Evolutionary conservation across 2,888 invertebrate genomes (phyloP).

Genomic region (Trilocha varians): DNA sequence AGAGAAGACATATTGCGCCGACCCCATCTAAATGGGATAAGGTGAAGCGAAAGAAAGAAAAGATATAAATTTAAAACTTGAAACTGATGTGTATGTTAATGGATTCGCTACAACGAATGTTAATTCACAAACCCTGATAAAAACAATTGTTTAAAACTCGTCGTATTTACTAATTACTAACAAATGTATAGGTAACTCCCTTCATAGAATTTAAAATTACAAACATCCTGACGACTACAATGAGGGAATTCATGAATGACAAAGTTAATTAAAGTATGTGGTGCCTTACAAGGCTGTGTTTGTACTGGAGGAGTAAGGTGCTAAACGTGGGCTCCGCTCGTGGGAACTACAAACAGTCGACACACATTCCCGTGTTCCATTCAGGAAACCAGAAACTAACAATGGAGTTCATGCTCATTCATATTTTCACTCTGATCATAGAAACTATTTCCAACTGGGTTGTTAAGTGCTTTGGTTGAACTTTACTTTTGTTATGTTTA

Average conservation of each 20-base stretch:
- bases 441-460: too few relatives aligned
- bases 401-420: conserved; percentile 19
- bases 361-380: conserved; percentile 21
- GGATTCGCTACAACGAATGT: too few relatives aligned
- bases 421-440: conserved; percentile 7
- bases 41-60: too few relatives aligned
- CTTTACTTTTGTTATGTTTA: too few relatives aligned
- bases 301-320: conserved; percentile 28
- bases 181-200: not conserved
- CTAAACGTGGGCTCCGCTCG: conserved; percentile 48
- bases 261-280: conserved; percentile 9
- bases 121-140: too few relatives aligned
- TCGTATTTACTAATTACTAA: not conserved
- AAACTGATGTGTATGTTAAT: too few relatives aligned
- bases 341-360: conserved; percentile 56
- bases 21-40: too few relatives aligned
- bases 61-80: too few relatives aligned
- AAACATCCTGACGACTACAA: not conserved
- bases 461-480: too few relatives aligned
- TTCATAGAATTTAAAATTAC: not conserved
- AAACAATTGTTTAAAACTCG: too few relatives aligned
- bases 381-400: conserved; percentile 12
- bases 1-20: too few relatives aligned
- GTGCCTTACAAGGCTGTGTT: conserved; percentile 20
- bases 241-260: not conserved